Base-by-base conservation (phyloP, 2,113 vertebrate genomes). In the Chitala chitala region DNA sequence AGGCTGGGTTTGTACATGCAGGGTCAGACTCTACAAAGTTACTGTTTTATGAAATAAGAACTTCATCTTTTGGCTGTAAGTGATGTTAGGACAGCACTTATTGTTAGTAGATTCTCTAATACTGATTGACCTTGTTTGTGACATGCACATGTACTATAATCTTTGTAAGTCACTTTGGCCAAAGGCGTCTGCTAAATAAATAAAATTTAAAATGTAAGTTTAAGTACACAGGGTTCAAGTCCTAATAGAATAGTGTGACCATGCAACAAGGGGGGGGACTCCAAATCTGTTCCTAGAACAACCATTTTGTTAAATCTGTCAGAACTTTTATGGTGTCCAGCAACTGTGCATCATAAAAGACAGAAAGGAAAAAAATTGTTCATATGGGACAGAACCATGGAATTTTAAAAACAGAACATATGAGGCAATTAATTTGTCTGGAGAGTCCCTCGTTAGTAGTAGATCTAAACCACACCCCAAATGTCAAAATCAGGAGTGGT, bases 1-100 rank as follows among this genome's bases (percentile, higher is more conserved):
- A 48, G 65, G 72, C 74, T 81, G 82, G 77, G 77, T 80, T 81
- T 85, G 83, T 80, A 78, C 56, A 64, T n/a, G n/a, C n/a, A n/a
- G n/a, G n/a, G n/a, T n/a, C n/a, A n/a, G n/a, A n/a, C n/a, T n/a
- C n/a, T n/a, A n/a, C n/a, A n/a, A n/a, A n/a, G n/a, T n/a, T n/a
- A 44, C 58, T 44, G 70, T 72, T 72, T 72, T 38, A n/a, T n/a
- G n/a, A n/a, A n/a, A n/a, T n/a, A n/a, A n/a, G n/a, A n/a, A n/a
- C n/a, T n/a, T n/a, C n/a, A n/a, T n/a, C n/a, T n/a, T n/a, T n/a
- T n/a, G n/a, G n/a, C n/a, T n/a, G n/a, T n/a, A n/a, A n/a, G n/a
- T n/a, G n/a, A n/a, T n/a, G n/a, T n/a, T n/a, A n/a, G n/a, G n/a
- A n/a, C n/a, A n/a, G n/a, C n/a, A n/a, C n/a, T n/a, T n/a, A n/a